Conservation (phyloP, 2,797 vertebrate genomes). For the Lycodopsis pacificus region DNA sequence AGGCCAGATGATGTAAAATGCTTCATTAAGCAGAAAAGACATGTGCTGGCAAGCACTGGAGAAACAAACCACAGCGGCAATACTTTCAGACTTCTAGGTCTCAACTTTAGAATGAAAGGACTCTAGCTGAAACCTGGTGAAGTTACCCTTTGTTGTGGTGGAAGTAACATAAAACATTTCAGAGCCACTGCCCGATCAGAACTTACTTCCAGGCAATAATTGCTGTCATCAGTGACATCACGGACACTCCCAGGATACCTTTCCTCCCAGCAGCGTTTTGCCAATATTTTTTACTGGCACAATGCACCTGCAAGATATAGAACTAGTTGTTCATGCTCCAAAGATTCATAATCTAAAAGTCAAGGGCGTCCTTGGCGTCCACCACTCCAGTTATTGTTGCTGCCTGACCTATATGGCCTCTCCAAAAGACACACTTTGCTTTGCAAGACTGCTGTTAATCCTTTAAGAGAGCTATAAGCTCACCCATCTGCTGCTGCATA, state of each 20-base stretch:
- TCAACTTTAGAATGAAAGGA: not conserved
- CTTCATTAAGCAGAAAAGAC: not conserved
- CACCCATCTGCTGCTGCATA: slow-evolving; percentile 58
- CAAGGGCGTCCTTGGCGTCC: slow-evolving; percentile 53
- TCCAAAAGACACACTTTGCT: slow-evolving; percentile 59
- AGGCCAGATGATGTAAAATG: not conserved
- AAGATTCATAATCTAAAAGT: slow-evolving; percentile 55
- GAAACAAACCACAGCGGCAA: not conserved
- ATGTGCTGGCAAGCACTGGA: not conserved
- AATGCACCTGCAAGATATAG: slow-evolving; percentile 11
- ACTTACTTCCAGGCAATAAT: not conserved
- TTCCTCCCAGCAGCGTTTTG: not conserved
- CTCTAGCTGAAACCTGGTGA: not conserved
- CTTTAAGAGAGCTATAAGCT: slow-evolving; percentile 62
- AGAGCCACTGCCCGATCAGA: not conserved
- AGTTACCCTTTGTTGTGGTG: not conserved
- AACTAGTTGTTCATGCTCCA: slow-evolving; percentile 34
- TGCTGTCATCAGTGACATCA: not conserved
- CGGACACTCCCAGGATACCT: slow-evolving; percentile 1
- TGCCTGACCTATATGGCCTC: slow-evolving; percentile 57
- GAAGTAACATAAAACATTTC: not conserved
- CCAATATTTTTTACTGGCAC: not conserved
- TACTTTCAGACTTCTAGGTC: not conserved
- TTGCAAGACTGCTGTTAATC: slow-evolving; percentile 65
- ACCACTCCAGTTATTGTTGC: slow-evolving; percentile 63